A percentile compares a stretch with the other conserved stretches of the same genome.
phyloP scores from a whole-genome alignment of 1,140 invertebrate species.

The Aricia agestis region DNA sequence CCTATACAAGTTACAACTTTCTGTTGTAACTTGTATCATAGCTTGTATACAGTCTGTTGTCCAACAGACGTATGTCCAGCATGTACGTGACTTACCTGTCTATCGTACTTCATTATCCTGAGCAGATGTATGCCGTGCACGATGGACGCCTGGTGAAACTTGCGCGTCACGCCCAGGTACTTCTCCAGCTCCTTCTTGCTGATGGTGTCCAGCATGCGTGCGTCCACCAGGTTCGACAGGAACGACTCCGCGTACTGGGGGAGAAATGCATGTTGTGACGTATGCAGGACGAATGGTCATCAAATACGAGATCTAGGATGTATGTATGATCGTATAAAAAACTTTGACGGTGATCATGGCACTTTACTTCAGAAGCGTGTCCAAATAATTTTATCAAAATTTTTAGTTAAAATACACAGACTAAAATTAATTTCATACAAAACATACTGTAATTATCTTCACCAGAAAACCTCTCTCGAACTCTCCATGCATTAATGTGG shows the following conservation, averaged over 20 bases:
- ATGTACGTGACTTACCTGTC: constrained; percentile 80
- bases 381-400: too few relatives aligned
- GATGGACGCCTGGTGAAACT: constrained; percentile 95
- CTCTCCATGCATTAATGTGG: too few relatives aligned
- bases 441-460: neutral
- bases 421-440: neutral
- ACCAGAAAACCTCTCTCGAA: neutral
- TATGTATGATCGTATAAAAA: too few relatives aligned
- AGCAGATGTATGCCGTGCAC: constrained; percentile 94
- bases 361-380: too few relatives aligned
- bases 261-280: constrained; percentile 15
- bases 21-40: too few relatives aligned
- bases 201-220: constrained; percentile 92
- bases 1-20: too few relatives aligned
- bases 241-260: constrained; percentile 90
- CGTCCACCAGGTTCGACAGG: constrained; percentile 93
- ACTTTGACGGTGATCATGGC: too few relatives aligned
- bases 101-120: constrained; percentile 93
- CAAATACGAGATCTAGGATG: too few relatives aligned
- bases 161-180: constrained; percentile 91
- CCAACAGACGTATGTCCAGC: too few relatives aligned
- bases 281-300: too few relatives aligned
- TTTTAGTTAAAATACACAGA: neutral
- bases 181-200: constrained; percentile 96
- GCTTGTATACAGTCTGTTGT: too few relatives aligned